These are phyloP conservation scores for Drosophila dunni DNA, from an alignment of 1,140 invertebrate species.

Conservation along the genomic window DNA sequence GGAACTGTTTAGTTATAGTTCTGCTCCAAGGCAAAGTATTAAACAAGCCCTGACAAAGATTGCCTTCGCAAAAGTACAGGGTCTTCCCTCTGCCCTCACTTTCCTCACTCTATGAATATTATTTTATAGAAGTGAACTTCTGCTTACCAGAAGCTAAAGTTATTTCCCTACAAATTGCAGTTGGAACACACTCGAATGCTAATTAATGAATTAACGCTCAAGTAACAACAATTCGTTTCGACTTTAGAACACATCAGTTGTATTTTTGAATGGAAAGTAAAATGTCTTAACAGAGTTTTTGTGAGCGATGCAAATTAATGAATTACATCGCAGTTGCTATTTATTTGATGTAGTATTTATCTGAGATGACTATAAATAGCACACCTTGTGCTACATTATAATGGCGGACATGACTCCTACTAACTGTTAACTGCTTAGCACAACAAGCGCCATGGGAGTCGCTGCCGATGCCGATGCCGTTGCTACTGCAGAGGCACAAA, in stretches of 20 bases:
- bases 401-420: neutral
- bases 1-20: too few species aligned
- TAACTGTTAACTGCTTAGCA: conserved; percentile 29
- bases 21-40: too few species aligned
- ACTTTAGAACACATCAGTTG: neutral
- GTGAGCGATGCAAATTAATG: conserved; percentile 17
- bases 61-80: too few species aligned
- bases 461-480: neutral
- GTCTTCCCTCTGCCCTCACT: too few species aligned
- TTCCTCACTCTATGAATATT: too few species aligned
- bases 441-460: conserved; percentile 24
- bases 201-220: too few species aligned
- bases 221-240: neutral
- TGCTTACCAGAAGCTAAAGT: too few species aligned
- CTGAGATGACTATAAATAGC: conserved; percentile 1
- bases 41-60: too few species aligned
- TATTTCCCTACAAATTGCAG: too few species aligned
- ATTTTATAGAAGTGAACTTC: too few species aligned
- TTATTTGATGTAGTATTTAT: conserved; percentile 3
- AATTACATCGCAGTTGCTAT: conserved; percentile 12
- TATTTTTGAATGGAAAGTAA: neutral
- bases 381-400: conserved; percentile 21
- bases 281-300: neutral
- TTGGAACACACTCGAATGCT: too few species aligned
- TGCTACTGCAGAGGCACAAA: neutral